phyloP scores from a whole-genome alignment of 1,140 invertebrate genomes.

The Aphis craccivora region DNA sequence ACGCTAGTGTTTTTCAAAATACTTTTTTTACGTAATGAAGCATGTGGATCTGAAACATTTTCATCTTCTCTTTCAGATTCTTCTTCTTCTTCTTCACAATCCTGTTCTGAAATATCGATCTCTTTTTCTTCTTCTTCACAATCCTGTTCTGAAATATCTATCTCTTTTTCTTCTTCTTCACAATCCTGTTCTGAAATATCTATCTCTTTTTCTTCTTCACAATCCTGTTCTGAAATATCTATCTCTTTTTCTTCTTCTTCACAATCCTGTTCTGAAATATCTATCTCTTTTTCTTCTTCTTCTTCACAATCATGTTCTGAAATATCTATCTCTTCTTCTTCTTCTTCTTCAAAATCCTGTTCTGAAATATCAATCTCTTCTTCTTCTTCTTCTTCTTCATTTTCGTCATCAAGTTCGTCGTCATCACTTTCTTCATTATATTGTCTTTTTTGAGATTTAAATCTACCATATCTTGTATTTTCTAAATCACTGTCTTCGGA shows the following conservation, averaged over 20 bases:
- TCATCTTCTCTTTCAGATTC: not conserved
- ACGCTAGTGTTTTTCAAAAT: not conserved
- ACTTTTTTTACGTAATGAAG: not conserved
- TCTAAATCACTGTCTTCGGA: constrained; percentile 29
- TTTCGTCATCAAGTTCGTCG: not conserved
- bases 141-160: too few species aligned
- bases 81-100: not conserved
- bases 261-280: not conserved
- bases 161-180: too few species aligned
- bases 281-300: not conserved
- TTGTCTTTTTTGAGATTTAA: constrained; percentile 21
- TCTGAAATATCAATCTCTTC: not conserved
- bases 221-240: too few species aligned
- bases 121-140: too few species aligned
- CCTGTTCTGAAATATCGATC: not conserved
- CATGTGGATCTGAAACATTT: not conserved
- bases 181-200: too few species aligned
- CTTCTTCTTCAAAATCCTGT: not conserved
- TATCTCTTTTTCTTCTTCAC: too few species aligned
- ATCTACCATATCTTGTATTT: constrained; percentile 42
- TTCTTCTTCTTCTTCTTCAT: not conserved
- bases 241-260: not conserved
- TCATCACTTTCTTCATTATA: not conserved
- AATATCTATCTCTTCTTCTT: too few species aligned
- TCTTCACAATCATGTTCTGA: not conserved